Evolutionary conservation across 2,888 invertebrate species (phyloP), one percentile per base, ranked within the genome.

Genomic region (Abscondita cerata): DNA sequence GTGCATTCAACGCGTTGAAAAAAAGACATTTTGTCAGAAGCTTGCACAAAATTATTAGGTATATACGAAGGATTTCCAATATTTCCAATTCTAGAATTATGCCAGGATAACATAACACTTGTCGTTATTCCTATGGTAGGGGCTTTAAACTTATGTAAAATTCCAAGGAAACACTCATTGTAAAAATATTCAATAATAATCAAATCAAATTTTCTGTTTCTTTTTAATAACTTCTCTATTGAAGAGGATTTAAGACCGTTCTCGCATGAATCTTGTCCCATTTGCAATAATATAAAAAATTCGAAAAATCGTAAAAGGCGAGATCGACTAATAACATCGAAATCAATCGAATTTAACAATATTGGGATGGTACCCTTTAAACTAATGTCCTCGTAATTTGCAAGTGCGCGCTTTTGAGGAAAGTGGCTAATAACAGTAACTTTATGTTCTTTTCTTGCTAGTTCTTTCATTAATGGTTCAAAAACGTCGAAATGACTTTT

Each of bases 401-500:
- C 70, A 1, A 80, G 70, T 0, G 82, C 77, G 5, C 8, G 31
- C 34, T 52, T 60, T 15, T 55, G 50, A 2, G 87, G 86, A 64
- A 87, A 89, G 72, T 87, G 84, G 6, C 89, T 88, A 41, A 90
- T 81, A 1, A 90, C 86, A 0, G 89, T 90, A 0, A 91, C 76
- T 62, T 87, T 83, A 71, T 92, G 89, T 0, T 89, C 90, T 57
- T 84, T 83, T 16, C 75, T 79, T 0, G 85, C 86, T 52, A 92
- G 74, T 68, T 84, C 87, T 50, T 81, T 82, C 51, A 91, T 74
- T 51, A 88, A 81, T 0, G 87, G 85, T 70, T 83, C 83, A 71
- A 87, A 89, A 20, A 88, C 86, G 20, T 86, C 81, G 69, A 89
- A 89, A 75, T 92, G 91, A 60, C 91, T 91, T 70, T 85, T 88